phyloP scores from a whole-genome alignment of 2,113 vertebrate genomes.

The Ameiurus melas region DNA sequence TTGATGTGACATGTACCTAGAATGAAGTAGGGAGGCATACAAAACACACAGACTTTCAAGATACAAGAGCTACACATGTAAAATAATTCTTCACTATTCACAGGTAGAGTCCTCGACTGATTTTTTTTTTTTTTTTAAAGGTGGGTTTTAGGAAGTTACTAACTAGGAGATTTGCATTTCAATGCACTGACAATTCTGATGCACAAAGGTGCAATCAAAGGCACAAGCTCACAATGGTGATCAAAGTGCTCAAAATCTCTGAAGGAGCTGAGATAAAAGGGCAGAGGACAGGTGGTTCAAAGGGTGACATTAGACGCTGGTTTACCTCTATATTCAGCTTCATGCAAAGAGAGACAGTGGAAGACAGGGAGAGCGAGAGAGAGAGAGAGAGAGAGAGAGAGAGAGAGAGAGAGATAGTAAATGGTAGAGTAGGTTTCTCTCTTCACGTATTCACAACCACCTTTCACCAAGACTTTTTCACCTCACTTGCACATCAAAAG shows the following conservation, averaged over 20 bases:
- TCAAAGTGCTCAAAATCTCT: conserved; percentile 79
- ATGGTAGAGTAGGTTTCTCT: conserved; percentile 60
- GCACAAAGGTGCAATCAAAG: conserved; percentile 78
- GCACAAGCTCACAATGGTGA: conserved; percentile 72
- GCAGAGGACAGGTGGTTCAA: conserved; percentile 78
- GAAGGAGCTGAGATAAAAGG: conserved; percentile 82
- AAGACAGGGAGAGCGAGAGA: background rate
- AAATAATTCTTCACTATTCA: conserved; percentile 22
- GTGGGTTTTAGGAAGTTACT: conserved; percentile 54
- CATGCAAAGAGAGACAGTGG: conserved; percentile 69
- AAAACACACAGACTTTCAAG: conserved; percentile 1
- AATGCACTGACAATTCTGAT: conserved; percentile 80
- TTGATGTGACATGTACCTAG: background rate
- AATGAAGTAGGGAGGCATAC: background rate
- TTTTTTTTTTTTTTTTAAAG: conserved; percentile 26
- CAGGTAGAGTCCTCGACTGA: conserved; percentile 39
- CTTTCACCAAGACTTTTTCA: conserved; percentile 72
- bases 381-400: background rate
- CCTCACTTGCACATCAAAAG: conserved; percentile 76
- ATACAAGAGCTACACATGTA: conserved; percentile 4
- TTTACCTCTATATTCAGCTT: conserved; percentile 79
- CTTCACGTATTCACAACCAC: conserved; percentile 76
- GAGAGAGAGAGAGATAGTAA: background rate
- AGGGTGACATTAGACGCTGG: conserved; percentile 85
- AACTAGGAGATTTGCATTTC: conserved; percentile 77